These are phyloP conservation scores for Erythrolamprus reginae DNA, from an alignment of 2,113 vertebrate genomes.

Conservation along the genomic window DNA sequence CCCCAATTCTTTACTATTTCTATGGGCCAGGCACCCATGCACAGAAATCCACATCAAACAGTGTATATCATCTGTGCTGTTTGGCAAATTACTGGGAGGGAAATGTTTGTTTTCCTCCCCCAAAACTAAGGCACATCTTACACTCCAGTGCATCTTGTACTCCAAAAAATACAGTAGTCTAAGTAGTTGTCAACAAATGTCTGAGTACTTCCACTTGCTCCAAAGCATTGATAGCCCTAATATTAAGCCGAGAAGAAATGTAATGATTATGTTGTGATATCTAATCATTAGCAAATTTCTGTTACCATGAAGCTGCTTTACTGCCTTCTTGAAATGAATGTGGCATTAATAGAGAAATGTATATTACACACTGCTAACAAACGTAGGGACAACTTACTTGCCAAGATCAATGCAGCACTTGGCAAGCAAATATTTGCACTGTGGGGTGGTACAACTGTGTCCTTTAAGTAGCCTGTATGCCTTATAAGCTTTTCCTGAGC, in stretches of 20 bases:
- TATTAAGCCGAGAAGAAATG: neutral
- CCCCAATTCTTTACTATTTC: too few species aligned
- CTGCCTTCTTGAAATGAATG: neutral
- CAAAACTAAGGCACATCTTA: too few species aligned
- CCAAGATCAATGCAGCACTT: constrained; percentile 96
- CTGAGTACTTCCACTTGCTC: neutral
- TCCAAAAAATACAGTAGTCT: too few species aligned
- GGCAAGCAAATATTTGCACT: constrained; percentile 94
- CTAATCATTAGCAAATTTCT: neutral
- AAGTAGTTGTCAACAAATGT: neutral
- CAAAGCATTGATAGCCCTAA: neutral
- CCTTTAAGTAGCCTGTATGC: constrained; percentile 94
- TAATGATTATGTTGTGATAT: neutral
- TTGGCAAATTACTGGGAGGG: too few species aligned
- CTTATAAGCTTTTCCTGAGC: constrained; percentile 97
- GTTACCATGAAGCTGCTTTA: neutral
- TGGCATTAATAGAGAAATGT: neutral
- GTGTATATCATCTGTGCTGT: too few species aligned
- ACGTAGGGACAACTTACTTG: constrained; percentile 80
- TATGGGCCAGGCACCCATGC: too few species aligned
- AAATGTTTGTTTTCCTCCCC: too few species aligned
- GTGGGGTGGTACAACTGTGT: constrained; percentile 91
- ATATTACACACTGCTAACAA: neutral
- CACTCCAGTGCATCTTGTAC: too few species aligned
- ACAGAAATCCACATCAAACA: too few species aligned